Base-by-base conservation (phyloP, 2,888 invertebrate species). In the Phalera bucephala region DNA sequence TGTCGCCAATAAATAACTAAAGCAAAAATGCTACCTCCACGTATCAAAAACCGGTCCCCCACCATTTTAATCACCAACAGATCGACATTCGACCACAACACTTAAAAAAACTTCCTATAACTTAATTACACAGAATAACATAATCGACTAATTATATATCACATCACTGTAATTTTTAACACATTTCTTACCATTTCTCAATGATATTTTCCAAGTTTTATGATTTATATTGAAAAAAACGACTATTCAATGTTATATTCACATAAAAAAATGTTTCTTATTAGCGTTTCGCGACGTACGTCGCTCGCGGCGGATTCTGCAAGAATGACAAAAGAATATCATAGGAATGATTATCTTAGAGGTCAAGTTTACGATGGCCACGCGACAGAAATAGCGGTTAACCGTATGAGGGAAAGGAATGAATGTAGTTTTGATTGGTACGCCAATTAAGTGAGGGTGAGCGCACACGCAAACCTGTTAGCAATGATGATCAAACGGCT, bases 281-380 rank as follows among this genome's bases (percentile, higher is more conserved):
- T 32, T 33, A 44, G 53, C 46, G 45, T 42, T 52, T 56, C 49
- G 54, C 54, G 55, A 67, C 72, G 62, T 58, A 73, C 72, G 69
- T 52, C 61, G 48, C 52, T 12, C 56, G 55, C 67, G 67, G 47
- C 42, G 42, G 57, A 42, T 50, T 58, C 57, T 63, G 52, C 36
- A 51, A 66, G 75, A 76, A 79, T 82, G 75, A 73, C 68, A 72
- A 70, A 72, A 72, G 58, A 64, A 62, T 64, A 64, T 60, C 52
- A 61, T 62, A 66, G 62, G 64, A 58, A 45, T 54, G 61, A 60
- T 57, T 55, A 59, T 56, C 52, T 45, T 36, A 62, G 75, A 85
- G 85, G 81, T 84, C 85, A 85, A 82, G 83, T 80, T 81, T 81
- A 78, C 70, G 72, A 80, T 77, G 68, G 64, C 58, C 57, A 55